Evolutionary conservation across 35 echinoderm and acorn worm genomes (phyloP).

Genomic region (Anneissia japonica): DNA sequence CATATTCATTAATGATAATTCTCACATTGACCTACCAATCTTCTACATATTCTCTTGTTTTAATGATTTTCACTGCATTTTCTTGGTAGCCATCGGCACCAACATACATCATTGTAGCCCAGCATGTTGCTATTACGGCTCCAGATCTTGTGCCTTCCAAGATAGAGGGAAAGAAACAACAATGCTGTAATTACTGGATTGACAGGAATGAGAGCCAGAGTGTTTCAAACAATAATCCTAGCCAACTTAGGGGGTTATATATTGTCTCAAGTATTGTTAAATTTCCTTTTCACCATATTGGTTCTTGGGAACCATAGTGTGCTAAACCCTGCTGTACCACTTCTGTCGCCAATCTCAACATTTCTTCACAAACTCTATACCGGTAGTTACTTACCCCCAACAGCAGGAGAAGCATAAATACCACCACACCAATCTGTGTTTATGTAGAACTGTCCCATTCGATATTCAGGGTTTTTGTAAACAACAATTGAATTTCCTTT

Average conservation of each 20-base stretch:
- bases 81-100: constrained; percentile 49
- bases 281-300: neutral
- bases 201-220: neutral
- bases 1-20: too few relatives aligned
- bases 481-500: constrained; percentile 75
- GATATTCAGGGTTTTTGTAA: constrained; percentile 63
- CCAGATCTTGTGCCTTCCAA: constrained; percentile 62
- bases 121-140: constrained; percentile 76
- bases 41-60: constrained; percentile 40
- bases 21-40: constrained; percentile 25
- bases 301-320: too few relatives aligned
- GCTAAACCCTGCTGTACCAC: too few relatives aligned
- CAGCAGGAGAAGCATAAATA: constrained; percentile 70
- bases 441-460: constrained; percentile 73
- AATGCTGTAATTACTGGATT: neutral
- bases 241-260: neutral
- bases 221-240: neutral
- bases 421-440: constrained; percentile 86
- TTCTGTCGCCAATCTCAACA: neutral
- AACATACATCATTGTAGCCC: constrained; percentile 66
- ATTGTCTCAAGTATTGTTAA: neutral
- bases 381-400: constrained; percentile 34
- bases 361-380: neutral
- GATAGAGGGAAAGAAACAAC: neutral
- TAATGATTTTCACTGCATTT: constrained; percentile 31